A percentile compares a stretch with the other conserved stretches of the same genome.
Conservation (phyloP, 2,888 invertebrate species). For the Plagiodera versicolora region DNA sequence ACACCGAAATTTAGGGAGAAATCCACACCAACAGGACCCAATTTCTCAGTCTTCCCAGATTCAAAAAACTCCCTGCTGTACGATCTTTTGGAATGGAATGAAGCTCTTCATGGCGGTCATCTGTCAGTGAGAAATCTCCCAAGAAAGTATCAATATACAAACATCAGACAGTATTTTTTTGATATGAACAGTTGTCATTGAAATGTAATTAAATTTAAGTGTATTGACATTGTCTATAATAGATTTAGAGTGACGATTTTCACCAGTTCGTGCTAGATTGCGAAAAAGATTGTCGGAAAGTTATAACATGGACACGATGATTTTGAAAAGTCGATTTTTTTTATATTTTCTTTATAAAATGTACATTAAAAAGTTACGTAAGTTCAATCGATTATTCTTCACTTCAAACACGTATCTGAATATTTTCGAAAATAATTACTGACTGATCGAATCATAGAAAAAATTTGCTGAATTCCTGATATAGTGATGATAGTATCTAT, state of each 20-base stretch:
- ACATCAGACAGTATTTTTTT: conserved; percentile 39
- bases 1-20: conserved; percentile 42
- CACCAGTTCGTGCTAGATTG: conserved; percentile 42
- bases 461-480: neutral
- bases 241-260: conserved; percentile 26
- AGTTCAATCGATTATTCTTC: neutral
- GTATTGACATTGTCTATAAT: conserved; percentile 36
- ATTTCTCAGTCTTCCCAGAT: too few relatives aligned
- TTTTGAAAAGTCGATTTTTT: conserved; percentile 27
- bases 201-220: conserved; percentile 36
- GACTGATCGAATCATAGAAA: neutral
- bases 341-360: conserved; percentile 28
- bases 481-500: too few relatives aligned
- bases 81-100: too few relatives aligned
- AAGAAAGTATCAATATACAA: conserved; percentile 42
- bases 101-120: too few relatives aligned
- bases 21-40: neutral
- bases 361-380: conserved; percentile 14
- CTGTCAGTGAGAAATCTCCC: conserved; percentile 2
- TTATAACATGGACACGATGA: conserved; percentile 40
- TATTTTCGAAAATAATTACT: neutral
- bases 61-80: too few relatives aligned
- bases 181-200: conserved; percentile 35
- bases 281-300: conserved; percentile 47
- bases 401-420: neutral